Evolutionary conservation across 2,113 vertebrate genomes (phyloP), one percentile per base, ranked within the genome.

Genomic region (Menidia beryllina): DNA sequence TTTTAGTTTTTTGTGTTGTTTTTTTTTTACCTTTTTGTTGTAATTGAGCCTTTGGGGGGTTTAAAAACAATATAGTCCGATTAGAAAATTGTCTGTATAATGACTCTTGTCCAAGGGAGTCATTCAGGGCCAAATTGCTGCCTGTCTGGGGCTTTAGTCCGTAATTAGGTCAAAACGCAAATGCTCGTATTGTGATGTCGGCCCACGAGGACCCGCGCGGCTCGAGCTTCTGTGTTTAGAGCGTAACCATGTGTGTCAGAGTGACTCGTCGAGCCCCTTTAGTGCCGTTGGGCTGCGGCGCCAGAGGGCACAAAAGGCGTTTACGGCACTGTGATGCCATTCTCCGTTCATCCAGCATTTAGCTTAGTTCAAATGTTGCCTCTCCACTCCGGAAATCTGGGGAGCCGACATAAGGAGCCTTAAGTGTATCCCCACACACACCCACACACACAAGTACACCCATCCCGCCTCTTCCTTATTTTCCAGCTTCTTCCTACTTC

Each of bases 131-230:
- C 75, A 88, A 87, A 90, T 88, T 86, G 83, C 85, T 61, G 85
- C 85, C 83, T 80, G 73, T 86, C 81, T 77, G 69, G 73, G 71
- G 86, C 79, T 83, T 77, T 63, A 54, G 75, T 80, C 68, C 27
- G 56, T 89, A 91, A 91, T 88, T 89, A 90, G 88, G 87, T 91
- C 91, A 92, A 80, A 87, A 91, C 88, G 81, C 65, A 80, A 86
- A 90, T 74, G 88, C 52, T 13, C 54, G 69, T 78, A 78, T 89
- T 86, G 87, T 89, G 72, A 71, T 85, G 78, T 73, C 39, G 74
- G 75, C 68, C 87, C 75, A 38, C 3, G 45, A 83, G 83, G 76
- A 72, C 67, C 1, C 30, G 45, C 64, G 30, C 60, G 6, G 72
- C 81, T 82, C 58, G 72, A 67, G 79, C 54, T 51, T 71, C 71